These are phyloP conservation scores for Oligia latruncula DNA, from an alignment of 2,888 invertebrate genomes.

Conservation along the genomic window DNA sequence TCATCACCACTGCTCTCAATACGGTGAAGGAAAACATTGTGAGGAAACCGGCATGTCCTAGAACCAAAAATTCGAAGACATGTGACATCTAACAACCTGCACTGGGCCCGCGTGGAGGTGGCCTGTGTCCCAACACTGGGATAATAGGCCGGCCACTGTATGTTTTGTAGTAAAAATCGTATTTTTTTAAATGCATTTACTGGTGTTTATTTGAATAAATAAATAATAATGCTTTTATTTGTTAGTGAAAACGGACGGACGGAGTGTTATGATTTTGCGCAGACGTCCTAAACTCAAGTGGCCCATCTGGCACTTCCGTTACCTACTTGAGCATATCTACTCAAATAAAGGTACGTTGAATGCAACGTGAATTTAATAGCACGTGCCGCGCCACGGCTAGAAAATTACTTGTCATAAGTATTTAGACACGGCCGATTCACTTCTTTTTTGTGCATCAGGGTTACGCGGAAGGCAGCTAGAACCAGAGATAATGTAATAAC, in stretches of 20 bases:
- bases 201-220: too few relatives aligned
- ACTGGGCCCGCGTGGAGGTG: background rate
- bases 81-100: background rate
- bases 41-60: background rate
- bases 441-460: background rate
- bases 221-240: background rate
- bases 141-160: too few relatives aligned
- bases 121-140: background rate
- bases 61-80: background rate
- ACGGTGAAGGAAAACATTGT: background rate
- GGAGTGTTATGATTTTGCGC: background rate
- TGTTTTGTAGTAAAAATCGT: too few relatives aligned
- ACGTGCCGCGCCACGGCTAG: background rate
- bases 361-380: conserved; percentile 18
- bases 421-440: background rate
- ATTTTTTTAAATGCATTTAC: too few relatives aligned
- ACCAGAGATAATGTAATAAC: background rate
- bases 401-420: background rate
- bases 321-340: background rate
- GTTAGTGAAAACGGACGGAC: background rate
- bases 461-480: background rate
- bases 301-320: background rate
- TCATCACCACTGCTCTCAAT: too few relatives aligned
- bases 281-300: conserved; percentile 5
- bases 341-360: background rate